phyloP scores from a whole-genome alignment of 2,888 invertebrate genomes.

The Diarsia rubi region DNA sequence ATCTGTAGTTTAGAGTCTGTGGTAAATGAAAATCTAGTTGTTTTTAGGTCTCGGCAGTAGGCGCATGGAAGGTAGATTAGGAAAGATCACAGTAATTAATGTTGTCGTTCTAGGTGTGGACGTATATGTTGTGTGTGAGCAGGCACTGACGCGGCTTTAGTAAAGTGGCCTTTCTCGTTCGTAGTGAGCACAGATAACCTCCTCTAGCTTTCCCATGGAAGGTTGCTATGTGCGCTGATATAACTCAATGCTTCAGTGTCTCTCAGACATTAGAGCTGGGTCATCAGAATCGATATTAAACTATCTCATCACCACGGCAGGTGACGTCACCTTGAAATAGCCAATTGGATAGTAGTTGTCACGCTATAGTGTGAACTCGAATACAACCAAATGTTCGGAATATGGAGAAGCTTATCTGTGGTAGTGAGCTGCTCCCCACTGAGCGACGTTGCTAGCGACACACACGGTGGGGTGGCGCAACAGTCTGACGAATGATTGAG shows the following conservation, averaged over 20 bases:
- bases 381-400: background rate
- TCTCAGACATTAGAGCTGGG: background rate
- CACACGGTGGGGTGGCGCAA: background rate
- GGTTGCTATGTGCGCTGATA: background rate
- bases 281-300: background rate
- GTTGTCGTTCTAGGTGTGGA: conserved; percentile 29
- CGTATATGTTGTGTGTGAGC: conserved; percentile 27
- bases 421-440: background rate
- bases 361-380: background rate
- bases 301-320: background rate
- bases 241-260: background rate
- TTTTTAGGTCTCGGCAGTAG: conserved; percentile 53
- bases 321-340: background rate
- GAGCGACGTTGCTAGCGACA: background rate
- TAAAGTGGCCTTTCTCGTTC: conserved; percentile 54
- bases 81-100: conserved; percentile 6
- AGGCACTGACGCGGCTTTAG: conserved; percentile 51
- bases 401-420: background rate
- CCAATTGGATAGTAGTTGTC: background rate
- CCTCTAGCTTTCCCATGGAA: background rate
- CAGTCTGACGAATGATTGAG: conserved; percentile 40
- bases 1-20: conserved; percentile 53
- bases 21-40: conserved; percentile 40
- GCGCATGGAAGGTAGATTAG: conserved; percentile 40
- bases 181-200: conserved; percentile 16